These are phyloP conservation scores for Tetragonula carbonaria DNA, from an alignment of 2,888 invertebrate genomes.

Conservation along the genomic window DNA sequence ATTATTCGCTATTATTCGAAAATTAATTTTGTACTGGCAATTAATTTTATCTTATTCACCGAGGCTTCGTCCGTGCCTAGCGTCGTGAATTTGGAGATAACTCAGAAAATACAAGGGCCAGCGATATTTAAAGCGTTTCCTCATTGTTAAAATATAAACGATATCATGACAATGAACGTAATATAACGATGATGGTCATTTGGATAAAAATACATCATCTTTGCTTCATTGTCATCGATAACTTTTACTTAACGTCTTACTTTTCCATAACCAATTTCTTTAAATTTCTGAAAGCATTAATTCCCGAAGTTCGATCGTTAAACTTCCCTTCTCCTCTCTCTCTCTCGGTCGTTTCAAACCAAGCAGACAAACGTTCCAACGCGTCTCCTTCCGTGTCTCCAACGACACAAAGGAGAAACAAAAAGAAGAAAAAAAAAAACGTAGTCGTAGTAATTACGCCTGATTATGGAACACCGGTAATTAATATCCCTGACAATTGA, in stretches of 20 bases:
- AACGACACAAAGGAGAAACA: background rate
- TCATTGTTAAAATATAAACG: background rate
- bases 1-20: too few relatives aligned
- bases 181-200: background rate
- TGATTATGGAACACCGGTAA: conserved; percentile 1
- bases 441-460: background rate
- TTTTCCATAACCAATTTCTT: background rate
- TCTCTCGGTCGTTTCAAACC: background rate
- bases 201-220: background rate
- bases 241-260: too few relatives aligned
- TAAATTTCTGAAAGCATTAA: too few relatives aligned
- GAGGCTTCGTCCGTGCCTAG: too few relatives aligned
- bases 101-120: background rate
- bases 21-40: too few relatives aligned
- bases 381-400: too few relatives aligned
- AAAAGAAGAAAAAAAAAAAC: background rate
- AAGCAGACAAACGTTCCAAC: background rate
- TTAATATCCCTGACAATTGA: conserved; percentile 5
- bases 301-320: too few relatives aligned
- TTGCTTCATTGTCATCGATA: too few relatives aligned
- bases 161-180: background rate
- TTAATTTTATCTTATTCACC: too few relatives aligned
- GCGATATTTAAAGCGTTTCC: background rate
- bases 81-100: background rate
- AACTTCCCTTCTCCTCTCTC: too few relatives aligned